Evolutionary conservation across 2,797 vertebrate genomes (phyloP).

Genomic region (Varecia variegata): DNA sequence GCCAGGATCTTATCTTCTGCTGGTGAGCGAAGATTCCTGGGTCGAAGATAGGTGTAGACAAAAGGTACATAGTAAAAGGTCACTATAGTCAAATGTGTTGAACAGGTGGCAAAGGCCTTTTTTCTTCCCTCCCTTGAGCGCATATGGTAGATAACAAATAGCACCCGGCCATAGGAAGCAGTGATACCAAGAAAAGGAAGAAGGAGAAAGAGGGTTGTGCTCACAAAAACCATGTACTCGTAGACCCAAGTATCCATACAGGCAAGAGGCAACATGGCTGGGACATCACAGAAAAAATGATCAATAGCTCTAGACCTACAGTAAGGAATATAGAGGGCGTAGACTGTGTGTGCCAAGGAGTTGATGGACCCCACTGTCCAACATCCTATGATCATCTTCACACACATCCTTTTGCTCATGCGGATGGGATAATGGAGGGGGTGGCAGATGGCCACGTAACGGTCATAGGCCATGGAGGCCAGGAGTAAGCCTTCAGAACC

Average conservation of each 20-base stretch:
- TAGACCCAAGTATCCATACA: too few relatives aligned
- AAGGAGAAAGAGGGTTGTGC: background rate
- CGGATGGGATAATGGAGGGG: too few relatives aligned
- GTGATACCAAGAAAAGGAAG: slow-evolving; percentile 55
- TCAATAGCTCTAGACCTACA: background rate
- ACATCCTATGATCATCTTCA: slow-evolving; percentile 1
- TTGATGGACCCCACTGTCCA: slow-evolving; percentile 33
- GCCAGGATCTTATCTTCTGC: slow-evolving; percentile 45
- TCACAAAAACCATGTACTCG: too few relatives aligned
- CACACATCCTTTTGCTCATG: too few relatives aligned
- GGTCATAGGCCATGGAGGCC: too few relatives aligned
- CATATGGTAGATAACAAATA: slow-evolving; percentile 33
- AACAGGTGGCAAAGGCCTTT: slow-evolving; percentile 41
- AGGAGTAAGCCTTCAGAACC: too few relatives aligned
- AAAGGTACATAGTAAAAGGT: slow-evolving; percentile 56
- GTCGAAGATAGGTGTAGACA: slow-evolving; percentile 53
- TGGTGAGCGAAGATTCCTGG: slow-evolving; percentile 20
- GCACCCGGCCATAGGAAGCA: background rate
- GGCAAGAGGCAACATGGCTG: too few relatives aligned
- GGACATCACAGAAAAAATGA: slow-evolving; percentile 20
- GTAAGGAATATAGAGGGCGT: slow-evolving; percentile 32
- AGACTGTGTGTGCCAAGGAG: slow-evolving; percentile 8
- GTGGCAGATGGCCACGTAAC: too few relatives aligned
- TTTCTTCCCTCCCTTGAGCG: slow-evolving; percentile 19
- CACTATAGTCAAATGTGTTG: slow-evolving; percentile 49